Evolutionary conservation across 2,797 vertebrate species (phyloP), one percentile per base, ranked within the genome.

Genomic region (Arctocebus calabarensis): DNA sequence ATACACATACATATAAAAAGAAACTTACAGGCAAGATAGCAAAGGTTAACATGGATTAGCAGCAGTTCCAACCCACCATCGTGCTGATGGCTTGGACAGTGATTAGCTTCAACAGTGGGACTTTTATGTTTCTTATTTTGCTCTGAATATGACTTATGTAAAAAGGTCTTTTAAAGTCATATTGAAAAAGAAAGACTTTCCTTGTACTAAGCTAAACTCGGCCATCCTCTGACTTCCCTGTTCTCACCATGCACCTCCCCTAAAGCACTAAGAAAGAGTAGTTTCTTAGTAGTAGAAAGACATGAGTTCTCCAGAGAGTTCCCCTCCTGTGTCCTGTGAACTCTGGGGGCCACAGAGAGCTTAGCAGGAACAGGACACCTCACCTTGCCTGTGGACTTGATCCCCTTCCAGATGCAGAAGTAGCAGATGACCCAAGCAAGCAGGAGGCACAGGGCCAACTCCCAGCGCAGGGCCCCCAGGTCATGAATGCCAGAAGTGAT

Each of bases 391-490:
- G 99, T 99, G 88, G 99, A 99, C 97, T 99, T 99, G 98, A 99
- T 99, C 12, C 99, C 99, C 96, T 99, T 99, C 99, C 99, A 99
- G 96, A 99, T 99, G 98, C 99, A 99, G 98, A 99, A 99, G 98
- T 99, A 99, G 68, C 99, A 99, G 94, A 99, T 98, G 93, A 99
- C 98, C 99, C 99, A 99, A 0, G 99, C 99, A 0, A 99, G 57
- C 55, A 99, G 93, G 45, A 99, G 99, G 97, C 99, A 99, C 25
- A 99, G 91, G 0, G 98, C 99, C 97, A 99, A 98, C 95, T 99
- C 99, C 99, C 99, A 99, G 95, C 99, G 99, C 96, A 99, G 98
- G 52, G 98, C 92, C 7, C 98, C 99, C 95, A 99, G 92, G 14
- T 96, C 96, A 43, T 99, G 98, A 94, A 99, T 98, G 48, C 98